A percentile compares a stretch with the other conserved stretches of the same genome.
phyloP scores from a whole-genome alignment of 2,113 vertebrate genomes.

The Scolopax mira region DNA sequence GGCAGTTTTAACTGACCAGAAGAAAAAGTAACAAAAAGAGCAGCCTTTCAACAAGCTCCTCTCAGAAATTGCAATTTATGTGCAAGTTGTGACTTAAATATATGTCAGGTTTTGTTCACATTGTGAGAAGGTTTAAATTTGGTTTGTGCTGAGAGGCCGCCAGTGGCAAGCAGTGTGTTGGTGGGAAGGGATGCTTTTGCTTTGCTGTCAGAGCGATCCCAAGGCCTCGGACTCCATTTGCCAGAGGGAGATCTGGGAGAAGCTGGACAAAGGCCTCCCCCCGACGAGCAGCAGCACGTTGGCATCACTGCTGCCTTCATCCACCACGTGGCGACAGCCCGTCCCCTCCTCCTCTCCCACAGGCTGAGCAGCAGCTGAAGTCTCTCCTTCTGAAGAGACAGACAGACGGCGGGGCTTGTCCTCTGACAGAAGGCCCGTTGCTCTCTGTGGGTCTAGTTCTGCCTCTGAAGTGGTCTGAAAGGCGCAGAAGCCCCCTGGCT shows the following conservation, averaged over 20 bases:
- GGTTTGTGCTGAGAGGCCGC: neutral
- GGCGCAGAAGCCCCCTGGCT: neutral
- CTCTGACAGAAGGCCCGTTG: neutral
- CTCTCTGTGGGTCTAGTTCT: neutral
- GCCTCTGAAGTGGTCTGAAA: neutral
- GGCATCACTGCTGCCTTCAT: constrained; percentile 22
- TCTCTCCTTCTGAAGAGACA: neutral
- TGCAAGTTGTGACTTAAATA: neutral
- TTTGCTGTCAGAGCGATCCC: neutral
- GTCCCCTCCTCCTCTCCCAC: neutral
- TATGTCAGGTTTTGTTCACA: neutral
- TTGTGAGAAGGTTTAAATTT: neutral
- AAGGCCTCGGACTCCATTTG: constrained; percentile 74
- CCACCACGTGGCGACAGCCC: accelerated
- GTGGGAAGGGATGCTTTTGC: neutral
- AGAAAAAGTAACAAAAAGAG: neutral
- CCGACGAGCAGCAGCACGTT: constrained; percentile 80
- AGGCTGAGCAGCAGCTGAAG: neutral
- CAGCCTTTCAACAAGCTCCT: neutral
- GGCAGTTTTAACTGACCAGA: neutral
- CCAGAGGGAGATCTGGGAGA: constrained; percentile 74
- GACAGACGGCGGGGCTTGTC: neutral
- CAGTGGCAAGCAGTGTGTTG: neutral
- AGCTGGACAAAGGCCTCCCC: constrained; percentile 73
- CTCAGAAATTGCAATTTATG: neutral